Percentiles rank a stretch among this genome's conserved stretches.
phyloP scores from a whole-genome alignment of 2,888 invertebrate genomes.

The Rhynchonema sp. region DNA sequence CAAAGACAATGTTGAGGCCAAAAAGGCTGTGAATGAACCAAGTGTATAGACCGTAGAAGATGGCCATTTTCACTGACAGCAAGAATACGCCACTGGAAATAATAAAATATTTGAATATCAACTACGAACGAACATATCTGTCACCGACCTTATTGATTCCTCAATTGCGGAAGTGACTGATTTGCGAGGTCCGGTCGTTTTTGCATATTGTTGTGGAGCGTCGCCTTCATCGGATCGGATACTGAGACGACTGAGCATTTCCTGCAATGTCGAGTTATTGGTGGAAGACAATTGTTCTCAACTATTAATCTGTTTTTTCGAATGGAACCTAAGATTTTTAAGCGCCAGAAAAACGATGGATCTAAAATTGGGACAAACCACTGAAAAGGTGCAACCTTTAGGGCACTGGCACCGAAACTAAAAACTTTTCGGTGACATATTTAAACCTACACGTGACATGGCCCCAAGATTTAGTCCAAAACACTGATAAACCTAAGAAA shows the following conservation, averaged over 20 bases:
- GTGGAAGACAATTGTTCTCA: no score
- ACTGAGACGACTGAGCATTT: constrained; percentile 23
- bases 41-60: constrained; percentile 92
- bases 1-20: constrained; percentile 73
- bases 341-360: no score
- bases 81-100: constrained; percentile 64
- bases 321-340: no score
- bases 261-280: constrained; percentile 55
- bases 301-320: no score
- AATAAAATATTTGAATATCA: neutral
- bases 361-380: no score
- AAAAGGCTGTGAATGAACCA: constrained; percentile 91
- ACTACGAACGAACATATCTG: neutral
- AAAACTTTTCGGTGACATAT: no score
- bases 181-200: constrained; percentile 43
- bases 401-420: no score
- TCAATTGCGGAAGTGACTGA: constrained; percentile 31
- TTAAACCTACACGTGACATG: no score
- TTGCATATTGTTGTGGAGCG: no score
- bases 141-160: constrained; percentile 32
- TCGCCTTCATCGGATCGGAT: constrained; percentile 7
- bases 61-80: constrained; percentile 84
- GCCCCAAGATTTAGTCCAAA: no score
- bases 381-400: no score
- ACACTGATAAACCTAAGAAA: no score